These are phyloP conservation scores for Eupithecia pulchellata DNA, from an alignment of 2,888 invertebrate genomes.

Conservation along the genomic window DNA sequence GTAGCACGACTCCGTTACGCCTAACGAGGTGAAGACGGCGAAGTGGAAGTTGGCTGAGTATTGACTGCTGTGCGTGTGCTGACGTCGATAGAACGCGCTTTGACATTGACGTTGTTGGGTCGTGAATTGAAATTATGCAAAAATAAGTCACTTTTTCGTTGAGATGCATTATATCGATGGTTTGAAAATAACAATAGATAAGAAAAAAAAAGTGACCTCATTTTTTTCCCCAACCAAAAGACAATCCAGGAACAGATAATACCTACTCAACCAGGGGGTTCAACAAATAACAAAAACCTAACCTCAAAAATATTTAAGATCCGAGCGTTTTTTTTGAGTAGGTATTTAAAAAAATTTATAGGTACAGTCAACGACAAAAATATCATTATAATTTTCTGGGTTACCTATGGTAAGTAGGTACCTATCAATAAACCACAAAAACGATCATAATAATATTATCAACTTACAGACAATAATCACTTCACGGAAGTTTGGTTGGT, in stretches of 20 bases:
- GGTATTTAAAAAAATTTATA: neutral
- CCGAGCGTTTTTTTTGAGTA: neutral
- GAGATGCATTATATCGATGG: neutral
- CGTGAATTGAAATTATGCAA: neutral
- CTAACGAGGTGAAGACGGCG: conserved; percentile 64
- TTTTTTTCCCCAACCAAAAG: neutral
- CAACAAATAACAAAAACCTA: neutral
- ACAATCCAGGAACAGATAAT: too few species aligned
- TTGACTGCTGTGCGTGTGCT: too few species aligned
- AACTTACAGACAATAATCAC: neutral
- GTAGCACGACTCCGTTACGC: conserved; percentile 17
- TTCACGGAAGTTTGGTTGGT: neutral
- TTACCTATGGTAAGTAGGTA: too few species aligned
- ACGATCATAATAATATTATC: too few species aligned
- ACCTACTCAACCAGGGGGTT: too few species aligned
- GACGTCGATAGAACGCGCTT: conserved; percentile 29
- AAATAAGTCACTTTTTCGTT: neutral
- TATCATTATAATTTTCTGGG: too few species aligned
- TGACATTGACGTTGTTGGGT: conserved; percentile 12
- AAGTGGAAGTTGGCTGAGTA: conserved; percentile 69
- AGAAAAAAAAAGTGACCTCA: neutral
- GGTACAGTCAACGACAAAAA: neutral
- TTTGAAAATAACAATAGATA: neutral
- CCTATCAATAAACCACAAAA: too few species aligned
- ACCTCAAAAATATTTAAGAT: neutral